Percentiles rank a stretch among this genome's conserved stretches.
Conservation (phyloP, 2,113 vertebrate species). For the Romanogobio albipinnatus region DNA sequence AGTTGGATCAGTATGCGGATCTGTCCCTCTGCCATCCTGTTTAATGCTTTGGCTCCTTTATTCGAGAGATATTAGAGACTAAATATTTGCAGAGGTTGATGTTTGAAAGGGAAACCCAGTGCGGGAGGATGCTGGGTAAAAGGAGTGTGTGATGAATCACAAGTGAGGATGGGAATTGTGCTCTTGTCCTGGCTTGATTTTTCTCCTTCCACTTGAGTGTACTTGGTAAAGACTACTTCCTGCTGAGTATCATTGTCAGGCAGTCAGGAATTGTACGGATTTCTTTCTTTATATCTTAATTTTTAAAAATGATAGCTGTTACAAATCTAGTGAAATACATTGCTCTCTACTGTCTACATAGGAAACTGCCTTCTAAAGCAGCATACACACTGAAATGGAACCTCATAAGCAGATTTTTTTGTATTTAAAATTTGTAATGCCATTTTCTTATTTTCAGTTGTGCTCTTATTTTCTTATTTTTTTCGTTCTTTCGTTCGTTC, state of each 20-base stretch:
- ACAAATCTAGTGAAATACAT: background rate
- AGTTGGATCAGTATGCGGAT: slow-evolving; percentile 18
- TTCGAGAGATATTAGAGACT: background rate
- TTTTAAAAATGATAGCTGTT: slow-evolving; percentile 5
- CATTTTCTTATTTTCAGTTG: background rate
- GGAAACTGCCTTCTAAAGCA: background rate
- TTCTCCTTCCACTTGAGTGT: slow-evolving; percentile 9
- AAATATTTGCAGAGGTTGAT: slow-evolving; percentile 33
- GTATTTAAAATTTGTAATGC: background rate
- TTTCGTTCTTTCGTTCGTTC: too few relatives aligned
- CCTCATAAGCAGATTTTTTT: background rate
- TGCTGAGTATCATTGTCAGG: slow-evolving; percentile 24
- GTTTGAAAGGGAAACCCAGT: background rate
- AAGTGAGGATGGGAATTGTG: slow-evolving; percentile 11
- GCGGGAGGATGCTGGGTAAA: background rate
- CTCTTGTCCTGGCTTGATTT: slow-evolving; percentile 18
- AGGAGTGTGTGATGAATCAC: slow-evolving; percentile 8
- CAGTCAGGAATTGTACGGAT: slow-evolving; percentile 11
- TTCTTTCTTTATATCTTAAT: background rate
- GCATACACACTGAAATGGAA: background rate
- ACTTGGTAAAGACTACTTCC: slow-evolving; percentile 19
- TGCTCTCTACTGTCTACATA: background rate
- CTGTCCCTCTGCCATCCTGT: background rate
- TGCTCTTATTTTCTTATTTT: too few relatives aligned
- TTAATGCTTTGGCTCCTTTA: slow-evolving; percentile 26